Evolutionary conservation across 1,140 invertebrate genomes (phyloP), one percentile per base, ranked within the genome.

Genomic region (Hirudo medicinalis): DNA sequence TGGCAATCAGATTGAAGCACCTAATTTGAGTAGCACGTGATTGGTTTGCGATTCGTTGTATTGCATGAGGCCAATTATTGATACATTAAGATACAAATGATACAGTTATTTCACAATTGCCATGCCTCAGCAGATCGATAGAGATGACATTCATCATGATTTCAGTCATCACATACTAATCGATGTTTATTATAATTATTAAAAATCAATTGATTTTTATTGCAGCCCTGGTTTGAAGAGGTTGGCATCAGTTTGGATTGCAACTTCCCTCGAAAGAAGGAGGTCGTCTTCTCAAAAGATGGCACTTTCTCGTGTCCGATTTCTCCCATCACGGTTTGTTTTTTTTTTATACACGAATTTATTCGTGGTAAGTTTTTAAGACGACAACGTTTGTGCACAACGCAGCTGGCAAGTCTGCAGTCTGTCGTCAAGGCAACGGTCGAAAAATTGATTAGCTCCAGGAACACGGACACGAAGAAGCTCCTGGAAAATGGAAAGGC

Each of bases 401-500:
- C n/a, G n/a, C 19, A 63, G 57, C 29, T 63, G 57, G 57, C 22
- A 4, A 63, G 57, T 20, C 29, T 63, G 9, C 57, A 63, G 20
- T 63, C 57, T 22, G 57, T 63, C 17, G 57, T 63, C 57, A 63
- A 63, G 57, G 29, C 22, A 20, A 63, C 57, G 22, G 22, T 63
- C 20, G 29, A 22, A 32, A 63, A 63, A 11, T 20, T 63, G 11
- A 32, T 63, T 6, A 25, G 22, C 22, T 22, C 57, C 5, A 22
- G 57, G 11, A 63, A 63, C 57, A 32, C 22, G 22, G 29, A 25
- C 57, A 63, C 22, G 1, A 63, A 63, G 22, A 63, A 63, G 19
- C 29, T 63, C 9, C 29, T 25, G 4, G 57, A 63, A 32, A 25
- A 32, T 63, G 29, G 57, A 25, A 63, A 63, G 13, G 57, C 57